Percentiles rank a stretch among this genome's conserved stretches.
Conservation (phyloP, 1,140 invertebrate genomes). For the Cheumatopsyche charites region DNA sequence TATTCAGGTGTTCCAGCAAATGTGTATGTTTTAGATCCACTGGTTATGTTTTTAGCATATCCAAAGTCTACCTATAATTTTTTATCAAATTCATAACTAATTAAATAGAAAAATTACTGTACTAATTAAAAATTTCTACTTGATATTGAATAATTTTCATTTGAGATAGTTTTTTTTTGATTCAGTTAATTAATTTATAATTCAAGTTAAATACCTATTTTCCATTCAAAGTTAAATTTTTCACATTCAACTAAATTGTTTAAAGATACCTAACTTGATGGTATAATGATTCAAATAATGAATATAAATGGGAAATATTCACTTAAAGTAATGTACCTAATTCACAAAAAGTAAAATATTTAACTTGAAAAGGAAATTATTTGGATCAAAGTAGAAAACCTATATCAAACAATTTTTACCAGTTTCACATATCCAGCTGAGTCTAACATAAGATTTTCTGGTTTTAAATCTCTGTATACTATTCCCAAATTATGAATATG, state of each 20-base stretch:
- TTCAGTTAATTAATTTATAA: no score
- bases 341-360: constrained; percentile 1
- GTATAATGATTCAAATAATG: no score
- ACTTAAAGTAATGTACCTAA: not conserved
- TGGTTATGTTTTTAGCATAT: constrained; percentile 89
- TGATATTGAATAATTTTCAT: no score
- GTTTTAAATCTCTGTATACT: constrained; percentile 94
- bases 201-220: no score
- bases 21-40: constrained; percentile 89
- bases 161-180: no score
- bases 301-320: no score
- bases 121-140: not conserved
- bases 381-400: not conserved
- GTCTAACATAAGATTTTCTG: constrained; percentile 92
- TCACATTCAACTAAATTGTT: no score
- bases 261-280: no score
- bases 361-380: no score
- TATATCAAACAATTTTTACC: constrained; percentile 62
- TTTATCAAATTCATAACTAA: not conserved
- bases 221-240: no score
- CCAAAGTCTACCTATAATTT: constrained; percentile 89
- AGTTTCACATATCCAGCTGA: constrained; percentile 89
- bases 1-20: constrained; percentile 97
- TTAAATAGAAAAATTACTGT: no score
- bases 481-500: constrained; percentile 88